Base-by-base conservation (phyloP, 2,113 vertebrate genomes). In the Ictalurus punctatus region DNA sequence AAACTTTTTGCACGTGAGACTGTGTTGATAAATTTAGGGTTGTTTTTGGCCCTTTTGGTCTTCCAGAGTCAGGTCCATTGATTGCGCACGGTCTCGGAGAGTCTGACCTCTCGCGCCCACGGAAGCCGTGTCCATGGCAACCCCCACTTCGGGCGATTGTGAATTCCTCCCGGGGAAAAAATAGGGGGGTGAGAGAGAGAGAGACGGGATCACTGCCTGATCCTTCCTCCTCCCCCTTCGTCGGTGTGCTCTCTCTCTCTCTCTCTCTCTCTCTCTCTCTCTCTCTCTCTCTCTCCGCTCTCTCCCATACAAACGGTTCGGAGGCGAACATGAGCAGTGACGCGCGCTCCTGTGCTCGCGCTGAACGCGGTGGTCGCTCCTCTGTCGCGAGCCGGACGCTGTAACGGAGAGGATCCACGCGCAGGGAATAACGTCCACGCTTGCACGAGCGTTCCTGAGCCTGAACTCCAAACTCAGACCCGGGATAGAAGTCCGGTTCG, bases 221-320 rank as follows among this genome's bases (percentile, higher is more conserved):
- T 94, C 95, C 92, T 96, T 94, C 96, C 97, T 96, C 97, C 97
- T 96, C 97, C 93, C 94, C 96, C 96, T 97, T 96, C 94, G 96
- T 88, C 93, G 92, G 92, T 94, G 94, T 86, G 94, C 96, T 96
- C 96, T 94, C 95, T 91, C 90, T 95, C 96, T 76, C 94, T 90
- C 95, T 93, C 93, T 91, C 94, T 92, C 91, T 92, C 94, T 91
- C 89, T 63, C 95, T 92, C 93, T 94, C 93, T 90, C 94, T 92
- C 93, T n/a, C n/a, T n/a, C n/a, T n/a, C n/a, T n/a, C n/a, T n/a
- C 94, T 91, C 91, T 90, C 90, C 71, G n/a, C 91, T 93, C 90
- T 1, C 90, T 88, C 93, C 84, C 90, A 89, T 89, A 87, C 80
- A 73, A 58, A 93, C 95, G 92, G 93, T 92, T 94, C 93, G 90